phyloP scores from a whole-genome alignment of 2,113 vertebrate genomes.

The Elephas maximus region DNA sequence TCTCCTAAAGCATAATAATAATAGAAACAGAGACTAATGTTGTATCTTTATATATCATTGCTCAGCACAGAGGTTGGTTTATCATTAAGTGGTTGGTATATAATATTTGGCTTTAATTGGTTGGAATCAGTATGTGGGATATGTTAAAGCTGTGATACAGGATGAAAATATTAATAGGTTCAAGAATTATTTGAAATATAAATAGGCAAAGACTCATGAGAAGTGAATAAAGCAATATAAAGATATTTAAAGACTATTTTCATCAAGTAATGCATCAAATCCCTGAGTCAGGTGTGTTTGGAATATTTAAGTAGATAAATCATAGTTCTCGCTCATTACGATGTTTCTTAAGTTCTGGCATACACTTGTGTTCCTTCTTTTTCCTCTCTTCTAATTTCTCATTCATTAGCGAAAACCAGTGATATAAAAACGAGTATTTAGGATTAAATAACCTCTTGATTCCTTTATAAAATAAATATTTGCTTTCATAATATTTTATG shows the following conservation, averaged over 20 bases:
- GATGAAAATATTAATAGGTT: not conserved
- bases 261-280: not conserved
- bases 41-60: not conserved
- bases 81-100: not conserved
- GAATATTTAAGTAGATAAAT: not conserved
- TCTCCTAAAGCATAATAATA: too few species aligned
- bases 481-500: not conserved
- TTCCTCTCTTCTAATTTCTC: constrained; percentile 5
- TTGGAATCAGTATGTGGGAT: not conserved
- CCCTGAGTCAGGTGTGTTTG: not conserved
- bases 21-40: not conserved
- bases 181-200: not conserved
- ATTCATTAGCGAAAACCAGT: not conserved
- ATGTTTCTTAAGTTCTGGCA: not conserved
- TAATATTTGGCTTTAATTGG: constrained; percentile 25
- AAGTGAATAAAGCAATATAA: not conserved
- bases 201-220: not conserved
- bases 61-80: not conserved
- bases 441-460: not conserved
- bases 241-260: constrained; percentile 50
- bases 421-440: not conserved
- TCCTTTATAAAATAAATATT: constrained; percentile 38
- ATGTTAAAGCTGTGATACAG: not conserved
- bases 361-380: not conserved
- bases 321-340: not conserved